phyloP scores from a whole-genome alignment of 2,888 invertebrate genomes.

The Horisme vitalbata region DNA sequence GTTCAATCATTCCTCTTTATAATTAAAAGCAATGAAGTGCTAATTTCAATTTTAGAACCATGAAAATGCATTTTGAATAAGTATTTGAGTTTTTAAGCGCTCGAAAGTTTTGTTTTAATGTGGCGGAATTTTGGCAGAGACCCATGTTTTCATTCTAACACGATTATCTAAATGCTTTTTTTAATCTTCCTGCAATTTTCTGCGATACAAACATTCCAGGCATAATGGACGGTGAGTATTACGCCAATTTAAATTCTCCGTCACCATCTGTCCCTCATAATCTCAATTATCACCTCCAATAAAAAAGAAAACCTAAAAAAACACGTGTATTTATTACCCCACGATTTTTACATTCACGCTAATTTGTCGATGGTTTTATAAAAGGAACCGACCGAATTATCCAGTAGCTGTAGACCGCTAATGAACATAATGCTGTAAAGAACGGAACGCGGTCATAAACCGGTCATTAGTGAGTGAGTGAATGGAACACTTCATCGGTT shows the following conservation, averaged over 20 bases:
- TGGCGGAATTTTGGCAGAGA: constrained; percentile 5
- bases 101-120: neutral
- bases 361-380: constrained; percentile 79
- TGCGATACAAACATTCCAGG: constrained; percentile 1
- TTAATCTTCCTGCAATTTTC: constrained; percentile 1
- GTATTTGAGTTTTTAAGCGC: neutral
- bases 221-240: constrained; percentile 34
- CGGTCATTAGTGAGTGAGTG: constrained; percentile 64
- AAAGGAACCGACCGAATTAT: constrained; percentile 76
- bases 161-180: constrained; percentile 9
- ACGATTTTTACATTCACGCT: constrained; percentile 80
- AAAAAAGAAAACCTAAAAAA: constrained; percentile 70
- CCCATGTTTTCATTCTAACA: neutral
- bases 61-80: neutral
- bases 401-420: constrained; percentile 77
- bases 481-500: constrained; percentile 70
- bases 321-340: constrained; percentile 72
- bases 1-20: too few relatives aligned
- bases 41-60: neutral
- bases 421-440: constrained; percentile 74
- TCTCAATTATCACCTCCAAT: constrained; percentile 79
- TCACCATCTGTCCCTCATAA: constrained; percentile 66
- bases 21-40: neutral
- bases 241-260: constrained; percentile 67
- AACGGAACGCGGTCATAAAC: constrained; percentile 62